phyloP scores from a whole-genome alignment of 2,797 vertebrate genomes.

The Chaunax sp. region DNA sequence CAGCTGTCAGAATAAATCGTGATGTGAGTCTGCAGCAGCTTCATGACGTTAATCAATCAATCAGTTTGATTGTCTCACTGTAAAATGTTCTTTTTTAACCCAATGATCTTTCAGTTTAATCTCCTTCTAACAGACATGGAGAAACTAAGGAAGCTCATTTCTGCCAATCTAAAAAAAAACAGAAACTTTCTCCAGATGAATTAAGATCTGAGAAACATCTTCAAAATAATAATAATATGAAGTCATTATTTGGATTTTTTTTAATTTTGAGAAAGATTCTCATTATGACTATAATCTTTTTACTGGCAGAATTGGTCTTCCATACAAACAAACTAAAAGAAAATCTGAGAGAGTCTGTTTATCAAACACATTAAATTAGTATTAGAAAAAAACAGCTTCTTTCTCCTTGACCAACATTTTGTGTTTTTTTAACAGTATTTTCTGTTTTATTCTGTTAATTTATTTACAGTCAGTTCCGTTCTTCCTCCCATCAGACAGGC shows the following conservation, averaged over 20 bases:
- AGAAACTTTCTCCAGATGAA: too few species aligned
- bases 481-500: conserved; percentile 54
- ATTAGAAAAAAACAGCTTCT: conserved; percentile 34
- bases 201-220: too few species aligned
- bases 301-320: too few species aligned
- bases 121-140: conserved; percentile 19
- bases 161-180: neutral
- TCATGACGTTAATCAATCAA: conserved; percentile 30
- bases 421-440: conserved; percentile 17
- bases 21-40: conserved; percentile 31
- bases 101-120: neutral
- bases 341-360: conserved; percentile 28
- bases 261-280: too few species aligned
- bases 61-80: conserved; percentile 71
- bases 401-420: conserved; percentile 5
- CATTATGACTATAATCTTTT: too few species aligned
- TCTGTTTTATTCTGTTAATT: conserved; percentile 18
- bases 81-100: conserved; percentile 21
- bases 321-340: too few species aligned
- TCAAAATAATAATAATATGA: too few species aligned
- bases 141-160: neutral
- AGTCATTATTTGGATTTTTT: too few species aligned
- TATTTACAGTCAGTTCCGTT: conserved; percentile 65
- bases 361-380: conserved; percentile 41
- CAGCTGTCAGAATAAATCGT: conserved; percentile 47